Evolutionary conservation across 2,113 vertebrate genomes (phyloP).

Genomic region (Xiphias gladius): DNA sequence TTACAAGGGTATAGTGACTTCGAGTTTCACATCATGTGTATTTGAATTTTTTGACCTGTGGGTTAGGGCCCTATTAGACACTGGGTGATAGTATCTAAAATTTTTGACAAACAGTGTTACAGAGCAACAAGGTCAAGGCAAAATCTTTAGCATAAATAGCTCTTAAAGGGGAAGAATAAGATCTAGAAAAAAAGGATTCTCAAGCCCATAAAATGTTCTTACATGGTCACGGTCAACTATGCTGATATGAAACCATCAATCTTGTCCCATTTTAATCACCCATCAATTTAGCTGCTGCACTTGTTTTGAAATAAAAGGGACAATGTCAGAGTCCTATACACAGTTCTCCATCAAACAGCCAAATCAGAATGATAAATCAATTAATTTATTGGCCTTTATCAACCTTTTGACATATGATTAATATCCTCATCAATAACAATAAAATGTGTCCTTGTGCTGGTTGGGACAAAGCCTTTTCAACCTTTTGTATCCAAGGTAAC

Average conservation of each 20-base stretch:
- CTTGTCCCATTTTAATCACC: conserved; percentile 75
- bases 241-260: conserved; percentile 73
- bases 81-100: background rate
- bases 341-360: conserved; percentile 57
- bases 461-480: conserved; percentile 39
- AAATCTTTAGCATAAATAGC: background rate
- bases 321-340: conserved; percentile 71
- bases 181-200: background rate
- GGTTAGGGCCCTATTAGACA: background rate
- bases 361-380: conserved; percentile 76
- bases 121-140: background rate
- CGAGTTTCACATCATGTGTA: background rate
- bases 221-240: conserved; percentile 49
- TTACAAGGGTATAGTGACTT: background rate
- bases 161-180: background rate
- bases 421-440: conserved; percentile 78
- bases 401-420: conserved; percentile 80
- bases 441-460: conserved; percentile 73
- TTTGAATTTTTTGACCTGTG: background rate
- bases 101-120: background rate
- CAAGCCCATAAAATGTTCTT: conserved; percentile 12
- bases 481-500: conserved; percentile 42
- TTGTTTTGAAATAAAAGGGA: conserved; percentile 77
- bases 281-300: conserved; percentile 71
- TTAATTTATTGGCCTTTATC: conserved; percentile 79